Evolutionary conservation across 92 coral and sea anemone genomes (phyloP).

Genomic region (Palythoa heliodiscus): DNA sequence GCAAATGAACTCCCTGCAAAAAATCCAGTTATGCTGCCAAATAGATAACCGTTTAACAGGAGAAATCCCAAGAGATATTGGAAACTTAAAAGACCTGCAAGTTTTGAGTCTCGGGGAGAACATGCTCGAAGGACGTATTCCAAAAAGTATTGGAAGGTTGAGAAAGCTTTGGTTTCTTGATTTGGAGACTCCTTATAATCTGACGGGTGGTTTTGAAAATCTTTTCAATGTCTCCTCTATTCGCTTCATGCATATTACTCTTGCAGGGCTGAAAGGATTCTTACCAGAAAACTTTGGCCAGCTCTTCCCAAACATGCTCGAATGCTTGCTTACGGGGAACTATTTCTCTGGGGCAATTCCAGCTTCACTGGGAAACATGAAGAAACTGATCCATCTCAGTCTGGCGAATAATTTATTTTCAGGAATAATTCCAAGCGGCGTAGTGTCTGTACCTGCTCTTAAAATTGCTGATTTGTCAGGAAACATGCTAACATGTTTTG

Average conservation of each 20-base stretch:
- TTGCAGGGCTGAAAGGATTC: slow-evolving; percentile 62
- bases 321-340: slow-evolving; percentile 71
- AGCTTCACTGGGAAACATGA: slow-evolving; percentile 60
- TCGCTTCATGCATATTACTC: slow-evolving; percentile 64
- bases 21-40: slow-evolving; percentile 64
- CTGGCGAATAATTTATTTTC: slow-evolving; percentile 60
- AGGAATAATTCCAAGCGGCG: slow-evolving; percentile 54
- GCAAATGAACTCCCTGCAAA: slow-evolving; percentile 58
- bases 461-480: slow-evolving; percentile 60
- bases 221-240: slow-evolving; percentile 60
- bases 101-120: slow-evolving; percentile 82
- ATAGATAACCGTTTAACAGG: slow-evolving; percentile 43
- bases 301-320: slow-evolving; percentile 62
- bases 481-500: slow-evolving; percentile 52
- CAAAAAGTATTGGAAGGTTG: slow-evolving; percentile 67
- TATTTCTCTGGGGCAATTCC: slow-evolving; percentile 59
- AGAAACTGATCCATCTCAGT: slow-evolving; percentile 49
- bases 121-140: slow-evolving; percentile 61
- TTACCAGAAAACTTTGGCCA: slow-evolving; percentile 70
- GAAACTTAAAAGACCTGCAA: slow-evolving; percentile 71
- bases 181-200: slow-evolving; percentile 51
- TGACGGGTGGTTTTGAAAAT: slow-evolving; percentile 55
- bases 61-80: slow-evolving; percentile 68
- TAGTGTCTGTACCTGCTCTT: slow-evolving; percentile 53
- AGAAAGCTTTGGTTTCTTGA: slow-evolving; percentile 80